Evolutionary conservation across 2,797 vertebrate genomes (phyloP).

Genomic region (Hyperoplus immaculatus): DNA sequence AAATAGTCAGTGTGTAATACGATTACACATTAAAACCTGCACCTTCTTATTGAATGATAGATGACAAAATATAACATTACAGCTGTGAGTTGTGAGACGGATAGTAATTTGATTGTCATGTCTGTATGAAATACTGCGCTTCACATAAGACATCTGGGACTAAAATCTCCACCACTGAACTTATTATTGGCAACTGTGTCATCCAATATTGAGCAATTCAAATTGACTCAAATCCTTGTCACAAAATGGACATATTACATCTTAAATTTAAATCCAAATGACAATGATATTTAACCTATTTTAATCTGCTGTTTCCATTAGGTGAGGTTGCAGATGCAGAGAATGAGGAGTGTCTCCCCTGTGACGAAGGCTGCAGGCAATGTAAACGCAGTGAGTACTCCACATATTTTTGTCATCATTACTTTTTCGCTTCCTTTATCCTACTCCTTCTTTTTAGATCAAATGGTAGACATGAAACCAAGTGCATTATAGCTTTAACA

Average conservation of each 20-base stretch:
- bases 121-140: not conserved
- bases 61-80: slow-evolving; percentile 3
- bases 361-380: slow-evolving; percentile 90
- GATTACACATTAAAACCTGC: not conserved
- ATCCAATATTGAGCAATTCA: not conserved
- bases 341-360: slow-evolving; percentile 85
- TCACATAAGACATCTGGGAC: not conserved
- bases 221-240: not conserved
- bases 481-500: not conserved
- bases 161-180: not conserved
- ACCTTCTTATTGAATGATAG: not conserved
- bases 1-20: not conserved
- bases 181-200: not conserved
- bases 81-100: not conserved
- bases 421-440: not conserved
- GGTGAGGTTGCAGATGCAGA: slow-evolving; percentile 84
- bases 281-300: not conserved
- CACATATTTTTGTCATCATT: not conserved
- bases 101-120: slow-evolving; percentile 8
- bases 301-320: slow-evolving; percentile 59
- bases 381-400: slow-evolving; percentile 88
- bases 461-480: slow-evolving; percentile 12
- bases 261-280: not conserved
- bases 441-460: not conserved
- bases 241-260: not conserved